A percentile compares a stretch with the other conserved stretches of the same genome.
These are phyloP conservation scores for Dysdera silvatica DNA, from an alignment of 1,140 invertebrate species.

Conservation along the genomic window DNA sequence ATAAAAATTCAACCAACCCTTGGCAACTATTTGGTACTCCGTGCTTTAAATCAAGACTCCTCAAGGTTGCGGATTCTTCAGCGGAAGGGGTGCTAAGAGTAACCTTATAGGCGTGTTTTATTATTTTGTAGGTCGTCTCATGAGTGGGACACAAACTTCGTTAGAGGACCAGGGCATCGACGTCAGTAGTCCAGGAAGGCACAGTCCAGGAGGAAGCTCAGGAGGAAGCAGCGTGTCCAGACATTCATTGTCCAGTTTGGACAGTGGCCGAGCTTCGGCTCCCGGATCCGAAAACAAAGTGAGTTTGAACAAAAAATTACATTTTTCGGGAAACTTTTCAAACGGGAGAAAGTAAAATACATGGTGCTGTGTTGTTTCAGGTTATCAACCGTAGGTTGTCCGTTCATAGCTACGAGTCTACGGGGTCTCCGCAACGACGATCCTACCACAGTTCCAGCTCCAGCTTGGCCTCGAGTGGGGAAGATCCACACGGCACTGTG, in stretches of 20 bases:
- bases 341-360: no score
- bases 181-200: slow-evolving; percentile 77
- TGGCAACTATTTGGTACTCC: no score
- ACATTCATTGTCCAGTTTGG: slow-evolving; percentile 76
- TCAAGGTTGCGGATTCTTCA: no score
- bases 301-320: background rate
- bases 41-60: no score
- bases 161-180: slow-evolving; percentile 59
- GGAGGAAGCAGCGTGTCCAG: slow-evolving; percentile 50
- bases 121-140: slow-evolving; percentile 33
- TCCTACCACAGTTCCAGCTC: slow-evolving; percentile 53
- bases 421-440: slow-evolving; percentile 39
- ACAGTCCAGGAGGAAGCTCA: slow-evolving; percentile 45
- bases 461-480: slow-evolving; percentile 46
- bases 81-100: no score
- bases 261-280: slow-evolving; percentile 79
- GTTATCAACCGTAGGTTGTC: slow-evolving; percentile 21
- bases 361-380: slow-evolving; percentile 4
- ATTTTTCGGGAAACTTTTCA: no score
- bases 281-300: slow-evolving; percentile 35
- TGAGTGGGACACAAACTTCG: slow-evolving; percentile 38
- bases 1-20: no score
- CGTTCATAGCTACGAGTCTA: slow-evolving; percentile 41
- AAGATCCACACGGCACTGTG: no score
- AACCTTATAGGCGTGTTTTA: no score